phyloP scores from a whole-genome alignment of 2,113 vertebrate species.

The Heterotis niloticus region DNA sequence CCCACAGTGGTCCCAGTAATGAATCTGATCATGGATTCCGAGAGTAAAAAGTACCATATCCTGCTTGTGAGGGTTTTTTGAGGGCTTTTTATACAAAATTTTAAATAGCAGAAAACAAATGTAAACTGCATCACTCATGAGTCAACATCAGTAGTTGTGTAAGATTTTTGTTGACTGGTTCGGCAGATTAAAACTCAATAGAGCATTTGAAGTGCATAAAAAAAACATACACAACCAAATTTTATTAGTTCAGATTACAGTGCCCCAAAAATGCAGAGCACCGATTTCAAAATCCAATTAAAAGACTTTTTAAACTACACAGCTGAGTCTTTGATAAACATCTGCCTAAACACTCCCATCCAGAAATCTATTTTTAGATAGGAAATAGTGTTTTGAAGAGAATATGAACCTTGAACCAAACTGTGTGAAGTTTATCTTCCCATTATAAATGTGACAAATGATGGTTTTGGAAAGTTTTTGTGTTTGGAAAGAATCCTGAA shows the following conservation, averaged over 20 bases:
- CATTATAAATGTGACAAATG: slow-evolving; percentile 46
- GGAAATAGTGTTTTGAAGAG: slow-evolving; percentile 5
- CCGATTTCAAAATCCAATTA: not conserved
- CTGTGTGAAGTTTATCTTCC: slow-evolving; percentile 48
- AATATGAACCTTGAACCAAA: not conserved
- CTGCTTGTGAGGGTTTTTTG: too few species aligned
- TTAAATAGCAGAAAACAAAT: too few species aligned
- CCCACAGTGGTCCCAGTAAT: too few species aligned
- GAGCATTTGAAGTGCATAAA: not conserved
- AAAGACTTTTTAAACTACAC: not conserved
- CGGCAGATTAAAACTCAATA: too few species aligned
- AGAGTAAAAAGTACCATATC: too few species aligned
- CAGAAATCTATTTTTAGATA: not conserved
- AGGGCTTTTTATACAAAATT: too few species aligned
- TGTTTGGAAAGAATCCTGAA: not conserved
- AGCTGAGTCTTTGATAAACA: not conserved
- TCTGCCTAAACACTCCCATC: not conserved
- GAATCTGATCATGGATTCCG: too few species aligned
- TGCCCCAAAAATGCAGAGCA: not conserved
- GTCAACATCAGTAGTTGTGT: too few species aligned
- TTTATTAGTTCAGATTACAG: not conserved
- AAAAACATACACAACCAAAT: not conserved
- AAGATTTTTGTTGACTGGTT: too few species aligned
- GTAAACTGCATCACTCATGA: too few species aligned
- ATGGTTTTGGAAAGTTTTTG: slow-evolving; percentile 35